Base-by-base conservation (phyloP, 1,140 invertebrate genomes). In the Saccostrea glomerata region DNA sequence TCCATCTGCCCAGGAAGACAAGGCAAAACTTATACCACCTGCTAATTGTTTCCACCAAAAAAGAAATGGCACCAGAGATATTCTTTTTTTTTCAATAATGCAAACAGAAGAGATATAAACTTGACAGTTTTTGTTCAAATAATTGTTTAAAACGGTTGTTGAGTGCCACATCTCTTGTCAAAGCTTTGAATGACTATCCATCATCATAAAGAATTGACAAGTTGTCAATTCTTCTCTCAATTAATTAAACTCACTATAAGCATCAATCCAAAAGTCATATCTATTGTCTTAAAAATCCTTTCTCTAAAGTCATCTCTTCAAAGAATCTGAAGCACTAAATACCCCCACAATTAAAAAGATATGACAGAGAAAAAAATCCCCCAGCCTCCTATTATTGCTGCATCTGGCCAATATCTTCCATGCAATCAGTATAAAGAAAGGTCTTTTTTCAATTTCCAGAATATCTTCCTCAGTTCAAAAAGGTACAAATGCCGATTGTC, bases 1-100 rank as follows among this genome's bases (percentile, higher is more conserved):
- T 77, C 70, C 70, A 77, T 77, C 70, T 77, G 70, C 70, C 70
- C 13, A 30, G 70, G 58, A 63, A 77, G 70, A 77, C 70, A 77
- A 77, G 70, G 23, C 23, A 77, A 77, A 77, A 36, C 70, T 77
- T 77, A 15, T 77, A 77, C 70, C 70, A 77, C 70, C 70, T 77
- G 70, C 70, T 36, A 77, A 15, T 47, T 47, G 70, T 23, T 77
- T 77, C 70, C 70, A 36, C 9, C 6, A 47, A 47, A 30, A 77
- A 4, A 25, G 11, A 77, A 77, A 77, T 36, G 30, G 70, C 70
- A 77, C 30, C 70, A 77, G 30, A 30, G 15, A 30, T 77, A 12
- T 25, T 30, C 15, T 36, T 77, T 73, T 77, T 77, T 15, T 15
- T 30, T 15, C 25, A 30, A 36, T 36, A 25, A 77, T 77, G 70